Evolutionary conservation across 2,888 invertebrate species (phyloP), one percentile per base, ranked within the genome.

Genomic region (Crossocerus cetratus): DNA sequence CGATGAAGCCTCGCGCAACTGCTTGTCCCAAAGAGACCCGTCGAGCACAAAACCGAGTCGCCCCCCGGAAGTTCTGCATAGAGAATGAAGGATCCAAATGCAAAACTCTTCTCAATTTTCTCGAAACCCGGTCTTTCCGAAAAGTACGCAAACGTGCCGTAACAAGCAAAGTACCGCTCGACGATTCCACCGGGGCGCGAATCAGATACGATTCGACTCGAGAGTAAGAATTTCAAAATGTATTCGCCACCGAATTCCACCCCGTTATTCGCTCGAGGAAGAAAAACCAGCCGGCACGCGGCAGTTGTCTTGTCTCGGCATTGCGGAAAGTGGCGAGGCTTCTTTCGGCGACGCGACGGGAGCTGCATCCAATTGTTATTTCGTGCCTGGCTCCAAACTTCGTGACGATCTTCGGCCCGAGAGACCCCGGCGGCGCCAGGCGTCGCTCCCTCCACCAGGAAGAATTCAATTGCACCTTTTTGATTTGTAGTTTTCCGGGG

Each of bases 71-170:
- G 56, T 58, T 61, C 49, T 44, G 21, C 55, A 69, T 55, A 63
- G 43, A 66, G 65, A 65, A 71, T 68, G 69, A 58, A 74, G 22
- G 57, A 71, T 63, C 58, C 70, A 43, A 11, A 57, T 54, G 61
- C 59, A 70, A 68, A 32, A 77, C 72, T 75, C 72, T 66, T 75
- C 77, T 71, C 78, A 78, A 78, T 78, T 72, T 77, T 64, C 69
- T 14, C 49, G 61, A 59, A 55, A 77, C 56, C 74, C 71, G 74
- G 71, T 77, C 69, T 68, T 66, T 59, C 62, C 56, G 58, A 65
- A 57, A 53, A 61, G 23, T 44, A 67, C 57, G 63, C 67, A 69
- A 42, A 78, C 67, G 77, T 71, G 69, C 63, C 61, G 45, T 45
- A 59, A 44, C 58, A 54, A 69, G 55, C 61, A 63, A 71, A 66